phyloP scores from a whole-genome alignment of 2,797 vertebrate genomes.

The Glyptemys insculpta region DNA sequence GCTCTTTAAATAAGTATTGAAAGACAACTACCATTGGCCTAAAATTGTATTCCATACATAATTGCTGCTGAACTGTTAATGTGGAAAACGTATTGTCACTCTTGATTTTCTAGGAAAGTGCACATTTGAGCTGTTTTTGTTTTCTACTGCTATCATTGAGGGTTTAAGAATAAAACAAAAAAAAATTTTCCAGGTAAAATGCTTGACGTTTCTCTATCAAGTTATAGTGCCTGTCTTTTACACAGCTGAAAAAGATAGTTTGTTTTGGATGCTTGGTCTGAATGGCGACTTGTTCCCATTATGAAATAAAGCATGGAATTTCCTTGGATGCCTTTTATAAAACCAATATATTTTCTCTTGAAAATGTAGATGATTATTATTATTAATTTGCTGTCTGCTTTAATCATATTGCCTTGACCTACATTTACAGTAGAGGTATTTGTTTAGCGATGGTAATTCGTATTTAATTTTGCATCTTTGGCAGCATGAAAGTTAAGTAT shows the following conservation, averaged over 20 bases:
- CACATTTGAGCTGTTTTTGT: conserved; percentile 77
- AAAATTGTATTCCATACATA: conserved; percentile 55
- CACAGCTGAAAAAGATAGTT: conserved; percentile 45
- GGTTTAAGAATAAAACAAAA: conserved; percentile 68
- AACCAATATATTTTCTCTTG: conserved; percentile 22
- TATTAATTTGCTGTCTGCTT: conserved; percentile 58
- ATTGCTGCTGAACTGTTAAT: conserved; percentile 63
- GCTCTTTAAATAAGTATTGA: not conserved
- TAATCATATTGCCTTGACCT: conserved; percentile 43
- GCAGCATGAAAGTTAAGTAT: conserved; percentile 49
- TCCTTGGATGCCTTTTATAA: conserved; percentile 67
- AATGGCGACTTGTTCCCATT: conserved; percentile 48
- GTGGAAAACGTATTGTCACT: conserved; percentile 67
- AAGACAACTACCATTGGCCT: conserved; percentile 21
- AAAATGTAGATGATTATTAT: not conserved
- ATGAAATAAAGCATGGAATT: conserved; percentile 63
- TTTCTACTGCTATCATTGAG: conserved; percentile 70
- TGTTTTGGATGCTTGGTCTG: conserved; percentile 60
- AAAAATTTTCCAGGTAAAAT: conserved; percentile 71
- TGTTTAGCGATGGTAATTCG: conserved; percentile 64
- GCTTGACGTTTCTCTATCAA: conserved; percentile 56
- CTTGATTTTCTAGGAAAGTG: conserved; percentile 74
- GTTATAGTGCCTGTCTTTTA: conserved; percentile 45
- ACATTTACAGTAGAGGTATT: conserved; percentile 48
- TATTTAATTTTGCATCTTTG: conserved; percentile 65